Percentiles rank a stretch among this genome's conserved stretches.
Conservation (phyloP, 2,797 vertebrate species). For the Eutrigla gurnardus region DNA sequence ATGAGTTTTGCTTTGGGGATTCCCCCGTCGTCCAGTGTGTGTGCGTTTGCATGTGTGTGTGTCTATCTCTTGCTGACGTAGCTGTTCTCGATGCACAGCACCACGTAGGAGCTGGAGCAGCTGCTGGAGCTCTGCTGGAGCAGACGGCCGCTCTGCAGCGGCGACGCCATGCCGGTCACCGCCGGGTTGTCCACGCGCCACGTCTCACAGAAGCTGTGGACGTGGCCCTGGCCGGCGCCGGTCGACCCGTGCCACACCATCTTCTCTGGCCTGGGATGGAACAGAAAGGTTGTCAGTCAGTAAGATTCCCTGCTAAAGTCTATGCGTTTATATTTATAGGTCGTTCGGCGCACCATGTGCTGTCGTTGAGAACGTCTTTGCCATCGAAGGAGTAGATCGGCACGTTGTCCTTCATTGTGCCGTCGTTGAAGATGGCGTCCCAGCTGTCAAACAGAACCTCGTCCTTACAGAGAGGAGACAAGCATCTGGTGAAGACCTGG, state of each 20-base stretch:
- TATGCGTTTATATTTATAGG: neutral
- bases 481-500: neutral
- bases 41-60: constrained; percentile 13
- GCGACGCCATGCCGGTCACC: constrained; percentile 86
- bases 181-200: constrained; percentile 85
- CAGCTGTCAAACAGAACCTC: constrained; percentile 92
- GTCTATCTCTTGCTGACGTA: constrained; percentile 81
- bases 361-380: constrained; percentile 87
- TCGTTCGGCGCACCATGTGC: constrained; percentile 85
- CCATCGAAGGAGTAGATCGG: constrained; percentile 92
- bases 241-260: constrained; percentile 93
- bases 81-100: constrained; percentile 96
- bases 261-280: constrained; percentile 89
- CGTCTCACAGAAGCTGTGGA: constrained; percentile 89
- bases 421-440: constrained; percentile 89
- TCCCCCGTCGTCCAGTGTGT: neutral
- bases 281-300: neutral
- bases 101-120: constrained; percentile 85
- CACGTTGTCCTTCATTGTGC: constrained; percentile 78
- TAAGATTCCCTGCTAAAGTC: no score
- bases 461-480: constrained; percentile 79
- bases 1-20: neutral
- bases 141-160: constrained; percentile 84
- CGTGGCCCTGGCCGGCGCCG: constrained; percentile 83
- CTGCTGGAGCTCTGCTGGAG: constrained; percentile 87